Base-by-base conservation (phyloP, 37 sponge, comb jelly and placozoan genomes). In the Amphimedon queenslandica region DNA sequence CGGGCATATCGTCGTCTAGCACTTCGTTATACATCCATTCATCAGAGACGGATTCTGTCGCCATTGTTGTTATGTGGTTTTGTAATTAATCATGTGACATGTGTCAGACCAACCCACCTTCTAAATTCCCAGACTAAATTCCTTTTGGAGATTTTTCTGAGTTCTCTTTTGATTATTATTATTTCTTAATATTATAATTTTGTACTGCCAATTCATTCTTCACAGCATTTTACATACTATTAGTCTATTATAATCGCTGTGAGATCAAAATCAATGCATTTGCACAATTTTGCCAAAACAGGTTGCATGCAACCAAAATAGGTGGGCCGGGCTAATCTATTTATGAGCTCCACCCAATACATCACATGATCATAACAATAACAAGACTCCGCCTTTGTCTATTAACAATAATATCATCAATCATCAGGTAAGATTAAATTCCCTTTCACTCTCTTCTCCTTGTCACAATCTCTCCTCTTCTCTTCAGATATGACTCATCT, bases 1-100 rank as follows among this genome's bases (percentile, higher is more conserved):
- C 67, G 25, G 56, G 63, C 0, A 81, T 3, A 4, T 42, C 69
- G 21, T 75, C 88, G 33, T 82, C 89, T 24, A 88, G 72, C 70
- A 82, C 83, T 53, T 88, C 89, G 51, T 58, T 83, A 68, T 88
- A 88, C 25, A 88, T 69, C 89, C 84, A 82, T 31, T 88, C 84
- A 32, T 88, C 89, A 0, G 78, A 68, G 64, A 60, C 61, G 5
- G 61, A 60, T 25, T 25, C 61, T 11, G 58, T 74, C 56, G 89
- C 73, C 89, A 88, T 76, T 27, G 63, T 76, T 13, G 32, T n/a
- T 32, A 69, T 25, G 67, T 23, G 28, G 24, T 8, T 40, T 37
- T 0, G 37, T 1, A n/a, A 27, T 47, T 2, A 38, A 11, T 31
- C 74, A 73, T 57, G 72, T 55, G 72, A 71, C 2, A 60, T 60